Conservation (phyloP, 2,888 invertebrate species). For the Magallana nippona region DNA sequence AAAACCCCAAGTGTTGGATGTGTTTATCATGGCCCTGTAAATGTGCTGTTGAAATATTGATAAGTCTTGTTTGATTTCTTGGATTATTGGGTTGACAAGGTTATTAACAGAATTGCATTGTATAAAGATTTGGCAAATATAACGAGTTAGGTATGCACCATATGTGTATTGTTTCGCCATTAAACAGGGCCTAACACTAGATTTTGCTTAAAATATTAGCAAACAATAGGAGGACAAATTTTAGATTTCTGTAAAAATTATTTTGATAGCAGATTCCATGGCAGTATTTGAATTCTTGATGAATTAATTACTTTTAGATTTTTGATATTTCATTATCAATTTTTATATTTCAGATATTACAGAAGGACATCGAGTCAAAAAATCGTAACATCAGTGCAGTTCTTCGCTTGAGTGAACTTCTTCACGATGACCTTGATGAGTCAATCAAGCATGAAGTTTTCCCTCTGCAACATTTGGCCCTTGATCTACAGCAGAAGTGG, state of each 20-base stretch:
- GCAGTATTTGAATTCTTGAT: neutral
- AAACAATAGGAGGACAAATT: too few relatives aligned
- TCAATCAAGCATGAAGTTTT: conserved; percentile 56
- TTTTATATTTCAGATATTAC: conserved; percentile 87
- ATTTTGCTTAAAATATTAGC: too few relatives aligned
- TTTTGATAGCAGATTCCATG: too few relatives aligned
- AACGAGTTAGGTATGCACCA: too few relatives aligned
- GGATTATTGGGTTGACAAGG: neutral
- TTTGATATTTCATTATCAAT: conserved; percentile 20
- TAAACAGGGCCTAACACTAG: too few relatives aligned
- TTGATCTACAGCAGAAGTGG: conserved; percentile 91
- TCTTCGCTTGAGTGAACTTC: conserved; percentile 78
- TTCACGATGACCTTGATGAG: conserved; percentile 64
- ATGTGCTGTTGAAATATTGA: neutral
- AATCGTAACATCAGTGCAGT: conserved; percentile 79
- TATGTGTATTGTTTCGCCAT: too few relatives aligned
- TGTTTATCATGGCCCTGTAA: conserved; percentile 10
- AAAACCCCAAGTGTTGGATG: neutral
- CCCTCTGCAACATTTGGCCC: conserved; percentile 83
- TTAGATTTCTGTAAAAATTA: too few relatives aligned
- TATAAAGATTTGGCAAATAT: too few relatives aligned
- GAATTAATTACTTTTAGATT: neutral
- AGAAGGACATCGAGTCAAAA: conserved; percentile 93
- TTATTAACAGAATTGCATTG: too few relatives aligned
- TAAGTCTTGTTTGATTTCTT: neutral